Evolutionary conservation across 2,888 invertebrate genomes (phyloP), one percentile per base, ranked within the genome.

Genomic region (Orthonychiurus folsomi): DNA sequence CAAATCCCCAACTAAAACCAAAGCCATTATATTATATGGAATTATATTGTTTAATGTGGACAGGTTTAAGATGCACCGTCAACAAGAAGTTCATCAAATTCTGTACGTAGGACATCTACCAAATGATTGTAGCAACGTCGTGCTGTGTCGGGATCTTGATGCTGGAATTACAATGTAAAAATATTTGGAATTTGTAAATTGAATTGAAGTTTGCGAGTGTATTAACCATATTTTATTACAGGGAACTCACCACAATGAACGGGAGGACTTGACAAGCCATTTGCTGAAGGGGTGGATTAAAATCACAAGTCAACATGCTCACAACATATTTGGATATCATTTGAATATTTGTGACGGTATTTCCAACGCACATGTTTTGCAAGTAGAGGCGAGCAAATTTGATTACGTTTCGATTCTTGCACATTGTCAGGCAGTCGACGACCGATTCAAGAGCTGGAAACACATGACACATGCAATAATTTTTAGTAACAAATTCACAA

Each of bases 401-500:
- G 12, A 69, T 64, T 9, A 71, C 56, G 9, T 56, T 60, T 28
- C 59, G 61, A 55, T 67, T 67, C 54, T 67, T 67, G 58, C 71
- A 69, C 69, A 69, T 69, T 54, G 69, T 71, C 56, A 70, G 56
- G n/a, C 68, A 68, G 52, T 70, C 70, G 20, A 68, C 64, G 1
- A 68, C 65, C 1, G 66, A 64, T 54, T 68, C 70, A n/a, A 70
- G 57, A 59, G 66, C 67, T 69, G 53, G 1, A 64, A 28, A 59
- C 12, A 50, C 18, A 50, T 23, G 21, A 28, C 52, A 9, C 23
- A 47, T 24, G 18, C 48, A 48, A 23, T n/a, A n/a, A n/a, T n/a
- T n/a, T n/a, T n/a, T n/a, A 52, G 20, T 21, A 57, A 27, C 28
- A 23, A 2, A 54, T 21, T 25, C 5, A 12, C 52, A 52, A 52